Conservation (phyloP, 2,113 vertebrate genomes). For the Dinomys branickii region DNA sequence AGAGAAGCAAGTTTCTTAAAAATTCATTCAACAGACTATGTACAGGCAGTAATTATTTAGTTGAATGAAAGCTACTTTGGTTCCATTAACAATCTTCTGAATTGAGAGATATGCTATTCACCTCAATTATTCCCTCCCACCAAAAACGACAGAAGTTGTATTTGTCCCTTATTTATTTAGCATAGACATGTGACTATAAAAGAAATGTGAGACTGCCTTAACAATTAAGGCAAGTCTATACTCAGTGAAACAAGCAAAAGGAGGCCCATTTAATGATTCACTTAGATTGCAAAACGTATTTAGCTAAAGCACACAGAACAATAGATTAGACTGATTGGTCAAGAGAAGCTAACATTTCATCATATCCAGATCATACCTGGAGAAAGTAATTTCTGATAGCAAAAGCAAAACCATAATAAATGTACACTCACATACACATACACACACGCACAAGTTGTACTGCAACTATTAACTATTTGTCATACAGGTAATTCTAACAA, state of each 20-base stretch:
- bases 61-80: constrained; percentile 58
- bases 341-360: constrained; percentile 52
- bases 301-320: constrained; percentile 26
- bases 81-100: constrained; percentile 50
- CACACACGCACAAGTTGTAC: not conserved
- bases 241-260: constrained; percentile 33
- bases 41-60: constrained; percentile 48
- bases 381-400: constrained; percentile 56
- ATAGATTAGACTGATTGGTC: not conserved
- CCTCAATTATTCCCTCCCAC: constrained; percentile 55
- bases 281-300: constrained; percentile 42
- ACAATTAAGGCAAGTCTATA: constrained; percentile 60
- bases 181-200: constrained; percentile 27
- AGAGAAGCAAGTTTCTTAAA: constrained; percentile 59
- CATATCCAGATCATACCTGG: not conserved
- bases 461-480: not conserved
- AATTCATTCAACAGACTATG: constrained; percentile 45
- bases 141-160: constrained; percentile 54
- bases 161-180: constrained; percentile 66
- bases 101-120: constrained; percentile 58
- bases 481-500: not conserved
- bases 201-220: constrained; percentile 30
- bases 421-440: not conserved
- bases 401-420: constrained; percentile 33
- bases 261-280: constrained; percentile 24